These are phyloP conservation scores for Adrianichthys oophorus DNA, from an alignment of 2,797 vertebrate genomes.

Conservation along the genomic window DNA sequence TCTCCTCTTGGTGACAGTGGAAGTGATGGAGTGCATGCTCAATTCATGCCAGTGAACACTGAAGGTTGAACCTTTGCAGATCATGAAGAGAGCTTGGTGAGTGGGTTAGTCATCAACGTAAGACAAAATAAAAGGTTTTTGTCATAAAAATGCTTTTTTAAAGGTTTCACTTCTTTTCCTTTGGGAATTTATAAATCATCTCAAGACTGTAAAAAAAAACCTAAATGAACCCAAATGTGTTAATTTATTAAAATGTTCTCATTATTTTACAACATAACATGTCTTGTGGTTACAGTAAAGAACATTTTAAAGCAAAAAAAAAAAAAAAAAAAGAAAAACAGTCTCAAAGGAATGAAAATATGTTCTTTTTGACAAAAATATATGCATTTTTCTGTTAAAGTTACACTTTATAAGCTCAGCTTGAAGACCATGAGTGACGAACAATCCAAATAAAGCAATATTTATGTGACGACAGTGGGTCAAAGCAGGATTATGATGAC, in stretches of 20 bases:
- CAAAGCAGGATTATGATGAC: constrained; percentile 12
- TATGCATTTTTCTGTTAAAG: background rate
- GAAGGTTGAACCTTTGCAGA: constrained; percentile 37
- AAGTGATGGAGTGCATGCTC: constrained; percentile 46
- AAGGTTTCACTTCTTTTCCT: constrained; percentile 1
- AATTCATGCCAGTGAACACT: constrained; percentile 6
- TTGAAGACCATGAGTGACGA: background rate
- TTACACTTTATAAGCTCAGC: background rate
- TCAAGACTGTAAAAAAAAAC: no score
- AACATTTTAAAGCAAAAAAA: background rate
- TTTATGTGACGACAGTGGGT: background rate
- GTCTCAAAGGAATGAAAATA: background rate
- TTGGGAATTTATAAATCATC: background rate
- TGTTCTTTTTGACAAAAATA: background rate
- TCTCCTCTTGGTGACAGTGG: constrained; percentile 43
- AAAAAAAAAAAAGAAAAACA: background rate
- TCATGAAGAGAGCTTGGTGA: constrained; percentile 17
- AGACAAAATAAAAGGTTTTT: background rate
- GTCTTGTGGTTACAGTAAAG: background rate
- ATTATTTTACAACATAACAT: background rate
- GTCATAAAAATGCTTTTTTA: background rate
- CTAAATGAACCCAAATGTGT: no score
- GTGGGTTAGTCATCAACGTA: constrained; percentile 19
- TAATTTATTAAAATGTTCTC: no score
- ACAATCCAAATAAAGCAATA: constrained; percentile 11